Percentiles rank a stretch among this genome's conserved stretches.
phyloP scores from a whole-genome alignment of 30 jellyfish, hydroid and myxozoan genomes.

The Turritopsis dohrnii region DNA sequence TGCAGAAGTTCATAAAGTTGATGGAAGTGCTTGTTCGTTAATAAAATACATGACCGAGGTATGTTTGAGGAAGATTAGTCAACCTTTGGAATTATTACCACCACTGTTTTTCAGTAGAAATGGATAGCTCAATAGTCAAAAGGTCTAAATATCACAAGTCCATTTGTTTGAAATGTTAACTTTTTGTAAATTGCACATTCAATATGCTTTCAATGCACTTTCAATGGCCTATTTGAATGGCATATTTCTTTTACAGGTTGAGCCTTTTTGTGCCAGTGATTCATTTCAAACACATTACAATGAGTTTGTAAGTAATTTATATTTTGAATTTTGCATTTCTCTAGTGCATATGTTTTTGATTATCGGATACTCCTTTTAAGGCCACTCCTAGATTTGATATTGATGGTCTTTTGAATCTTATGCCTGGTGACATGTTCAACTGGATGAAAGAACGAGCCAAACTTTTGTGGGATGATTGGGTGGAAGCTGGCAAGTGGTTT shows the following conservation, averaged over 20 bases:
- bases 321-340: not conserved
- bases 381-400: slow-evolving; percentile 50
- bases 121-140: no score
- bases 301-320: slow-evolving; percentile 15
- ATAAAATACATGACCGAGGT: slow-evolving; percentile 56
- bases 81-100: no score
- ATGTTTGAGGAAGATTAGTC: no score
- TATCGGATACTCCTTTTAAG: no score
- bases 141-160: no score
- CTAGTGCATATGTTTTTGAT: not conserved
- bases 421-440: slow-evolving; percentile 37
- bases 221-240: no score
- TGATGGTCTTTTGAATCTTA: slow-evolving; percentile 44
- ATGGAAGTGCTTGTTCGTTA: slow-evolving; percentile 65
- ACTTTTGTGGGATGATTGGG: slow-evolving; percentile 62
- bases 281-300: not conserved
- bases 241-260: slow-evolving; percentile 3
- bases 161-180: no score
- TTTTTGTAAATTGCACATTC: no score
- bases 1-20: slow-evolving; percentile 57
- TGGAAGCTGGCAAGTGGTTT: slow-evolving; percentile 36
- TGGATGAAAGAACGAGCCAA: slow-evolving; percentile 64
- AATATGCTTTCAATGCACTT: no score
- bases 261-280: slow-evolving; percentile 25
- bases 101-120: no score